These are phyloP conservation scores for Ptychoptera albimana DNA, from an alignment of 2,888 invertebrate species.

Conservation along the genomic window DNA sequence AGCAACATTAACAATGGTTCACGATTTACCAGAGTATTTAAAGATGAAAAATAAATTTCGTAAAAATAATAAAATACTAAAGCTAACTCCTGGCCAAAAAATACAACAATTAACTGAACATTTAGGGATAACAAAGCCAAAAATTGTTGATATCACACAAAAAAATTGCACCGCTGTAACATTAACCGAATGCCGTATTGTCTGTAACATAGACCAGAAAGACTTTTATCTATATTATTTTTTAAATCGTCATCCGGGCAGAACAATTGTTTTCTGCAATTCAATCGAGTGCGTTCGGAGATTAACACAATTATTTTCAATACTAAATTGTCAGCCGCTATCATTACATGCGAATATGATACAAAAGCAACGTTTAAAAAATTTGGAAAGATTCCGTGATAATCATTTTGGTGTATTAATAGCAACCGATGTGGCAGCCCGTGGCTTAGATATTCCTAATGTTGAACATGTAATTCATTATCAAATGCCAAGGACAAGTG, in stretches of 20 bases:
- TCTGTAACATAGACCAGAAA: slow-evolving; percentile 64
- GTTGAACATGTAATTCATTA: slow-evolving; percentile 95
- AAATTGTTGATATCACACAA: slow-evolving; percentile 82
- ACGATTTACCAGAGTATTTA: slow-evolving; percentile 64
- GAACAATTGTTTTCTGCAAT: slow-evolving; percentile 87
- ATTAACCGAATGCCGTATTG: slow-evolving; percentile 70
- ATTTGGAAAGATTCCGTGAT: slow-evolving; percentile 73
- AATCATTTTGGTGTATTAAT: slow-evolving; percentile 60
- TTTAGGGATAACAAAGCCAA: slow-evolving; percentile 75
- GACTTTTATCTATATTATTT: slow-evolving; percentile 90
- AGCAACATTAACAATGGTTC: slow-evolving; percentile 86
- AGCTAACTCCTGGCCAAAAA: slow-evolving; percentile 59
- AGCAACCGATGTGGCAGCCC: slow-evolving; percentile 93
- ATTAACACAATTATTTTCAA: slow-evolving; percentile 46
- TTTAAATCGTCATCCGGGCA: slow-evolving; percentile 63
- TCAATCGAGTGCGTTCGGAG: slow-evolving; percentile 87
- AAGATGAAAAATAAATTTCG: slow-evolving; percentile 27
- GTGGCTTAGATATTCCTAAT: slow-evolving; percentile 88
- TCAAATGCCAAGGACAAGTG: slow-evolving; percentile 87
- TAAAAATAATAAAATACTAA: slow-evolving; percentile 34
- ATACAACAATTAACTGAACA: slow-evolving; percentile 59
- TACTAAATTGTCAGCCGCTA: slow-evolving; percentile 55
- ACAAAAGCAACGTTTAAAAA: slow-evolving; percentile 84
- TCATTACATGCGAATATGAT: slow-evolving; percentile 83
- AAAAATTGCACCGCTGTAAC: slow-evolving; percentile 65